A percentile compares a stretch with the other conserved stretches of the same genome.
These are phyloP conservation scores for Ladona fulva DNA, from an alignment of 1,140 invertebrate genomes.

Conservation along the genomic window DNA sequence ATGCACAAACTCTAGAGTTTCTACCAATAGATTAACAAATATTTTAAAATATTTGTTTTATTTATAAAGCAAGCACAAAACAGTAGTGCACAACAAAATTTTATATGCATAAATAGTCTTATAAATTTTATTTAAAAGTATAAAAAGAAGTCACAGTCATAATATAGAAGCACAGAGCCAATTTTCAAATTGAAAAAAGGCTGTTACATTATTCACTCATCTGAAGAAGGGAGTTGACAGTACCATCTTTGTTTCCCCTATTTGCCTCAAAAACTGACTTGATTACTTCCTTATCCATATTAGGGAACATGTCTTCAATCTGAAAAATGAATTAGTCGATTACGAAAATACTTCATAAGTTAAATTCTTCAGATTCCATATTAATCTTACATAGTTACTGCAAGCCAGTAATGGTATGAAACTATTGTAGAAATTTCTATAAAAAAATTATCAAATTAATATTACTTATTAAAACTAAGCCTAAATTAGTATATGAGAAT, in stretches of 20 bases:
- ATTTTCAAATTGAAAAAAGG: not conserved
- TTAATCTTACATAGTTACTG: no score
- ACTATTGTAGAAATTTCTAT: no score
- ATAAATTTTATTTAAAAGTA: not conserved
- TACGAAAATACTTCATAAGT: no score
- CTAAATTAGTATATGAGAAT: no score
- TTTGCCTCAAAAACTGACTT: conserved; percentile 85
- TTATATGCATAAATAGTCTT: not conserved
- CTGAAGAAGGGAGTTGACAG: conserved; percentile 84
- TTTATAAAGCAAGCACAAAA: not conserved
- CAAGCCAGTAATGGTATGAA: no score
- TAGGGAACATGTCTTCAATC: conserved; percentile 94
- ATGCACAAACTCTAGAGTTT: no score
- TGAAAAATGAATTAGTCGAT: conserved; percentile 34
- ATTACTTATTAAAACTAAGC: no score
- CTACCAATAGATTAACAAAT: no score
- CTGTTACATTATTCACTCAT: conserved; percentile 55
- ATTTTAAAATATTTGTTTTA: no score
- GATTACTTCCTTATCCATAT: conserved; percentile 84
- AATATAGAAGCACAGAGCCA: not conserved
- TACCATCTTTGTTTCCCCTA: conserved; percentile 78
- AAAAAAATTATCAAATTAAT: no score
- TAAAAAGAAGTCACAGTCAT: not conserved
- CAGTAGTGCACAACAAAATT: not conserved
- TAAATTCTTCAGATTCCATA: no score